phyloP scores from a whole-genome alignment of 2,113 vertebrate species.

The Elgaria multicarinata region DNA sequence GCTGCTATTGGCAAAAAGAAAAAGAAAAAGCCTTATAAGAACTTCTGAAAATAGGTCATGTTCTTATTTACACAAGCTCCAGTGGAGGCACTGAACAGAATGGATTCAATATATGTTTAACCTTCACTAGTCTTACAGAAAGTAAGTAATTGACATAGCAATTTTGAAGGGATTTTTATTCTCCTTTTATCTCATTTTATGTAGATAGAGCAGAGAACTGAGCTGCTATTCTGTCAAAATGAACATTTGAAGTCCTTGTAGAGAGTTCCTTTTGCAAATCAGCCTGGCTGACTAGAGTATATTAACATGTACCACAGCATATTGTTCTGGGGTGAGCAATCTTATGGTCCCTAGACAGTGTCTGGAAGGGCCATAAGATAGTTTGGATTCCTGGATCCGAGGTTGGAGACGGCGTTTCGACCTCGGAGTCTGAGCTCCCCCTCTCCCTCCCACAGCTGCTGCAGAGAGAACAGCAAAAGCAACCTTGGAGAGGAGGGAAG shows the following conservation, averaged over 20 bases:
- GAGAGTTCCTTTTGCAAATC: background rate
- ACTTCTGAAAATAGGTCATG: slow-evolving; percentile 11
- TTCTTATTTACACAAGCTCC: slow-evolving; percentile 42
- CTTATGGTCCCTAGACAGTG: too few species aligned
- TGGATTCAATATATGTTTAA: slow-evolving; percentile 54
- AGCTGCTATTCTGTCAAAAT: background rate
- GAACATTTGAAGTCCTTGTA: background rate
- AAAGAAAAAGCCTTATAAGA: background rate
- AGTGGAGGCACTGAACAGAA: slow-evolving; percentile 19
- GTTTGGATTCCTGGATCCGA: too few species aligned
- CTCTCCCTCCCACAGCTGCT: too few species aligned
- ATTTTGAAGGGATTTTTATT: background rate
- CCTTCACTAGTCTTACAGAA: slow-evolving; percentile 44
- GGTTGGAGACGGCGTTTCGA: too few species aligned
- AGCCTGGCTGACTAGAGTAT: background rate
- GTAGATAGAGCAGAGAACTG: slow-evolving; percentile 17
- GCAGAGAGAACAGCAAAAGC: too few species aligned
- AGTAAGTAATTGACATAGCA: background rate
- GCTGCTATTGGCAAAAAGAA: slow-evolving; percentile 7
- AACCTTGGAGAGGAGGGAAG: too few species aligned
- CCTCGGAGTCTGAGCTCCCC: too few species aligned
- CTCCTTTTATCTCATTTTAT: slow-evolving; percentile 40
- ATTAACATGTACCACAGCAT: background rate
- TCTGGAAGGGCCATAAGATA: too few species aligned
- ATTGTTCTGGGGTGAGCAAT: too few species aligned